Conservation (phyloP, 2,888 invertebrate species). For the Gymnocheta viridis region DNA sequence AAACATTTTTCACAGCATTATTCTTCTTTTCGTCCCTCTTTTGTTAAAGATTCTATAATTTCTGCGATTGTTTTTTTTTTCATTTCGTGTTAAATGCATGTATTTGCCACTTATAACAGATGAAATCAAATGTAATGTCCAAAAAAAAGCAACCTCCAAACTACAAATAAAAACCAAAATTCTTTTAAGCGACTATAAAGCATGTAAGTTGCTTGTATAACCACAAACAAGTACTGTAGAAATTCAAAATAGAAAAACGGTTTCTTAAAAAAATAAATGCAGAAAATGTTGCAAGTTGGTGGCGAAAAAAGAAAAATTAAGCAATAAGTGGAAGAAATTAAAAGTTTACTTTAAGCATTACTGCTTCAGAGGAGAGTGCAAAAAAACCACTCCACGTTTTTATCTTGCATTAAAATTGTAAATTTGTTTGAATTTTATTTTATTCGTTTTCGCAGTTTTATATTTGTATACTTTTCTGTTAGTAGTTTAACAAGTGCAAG, state of each 20-base stretch:
- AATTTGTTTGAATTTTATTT: slow-evolving; percentile 53
- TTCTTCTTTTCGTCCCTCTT: background rate
- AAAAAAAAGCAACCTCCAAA: slow-evolving; percentile 38
- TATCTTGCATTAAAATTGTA: slow-evolving; percentile 55
- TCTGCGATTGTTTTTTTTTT: background rate
- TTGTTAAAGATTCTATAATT: slow-evolving; percentile 34
- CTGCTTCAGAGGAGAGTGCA: slow-evolving; percentile 1
- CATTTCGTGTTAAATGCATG: slow-evolving; percentile 18
- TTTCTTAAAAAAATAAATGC: background rate
- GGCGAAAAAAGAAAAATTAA: slow-evolving; percentile 57
- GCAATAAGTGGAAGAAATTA: slow-evolving; percentile 68
- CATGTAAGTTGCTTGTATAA: slow-evolving; percentile 12
- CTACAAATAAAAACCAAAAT: slow-evolving; percentile 34
- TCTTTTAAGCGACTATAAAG: slow-evolving; percentile 34
- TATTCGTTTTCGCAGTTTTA: slow-evolving; percentile 11
- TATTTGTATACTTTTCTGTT: slow-evolving; percentile 3
- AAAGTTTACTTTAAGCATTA: slow-evolving; percentile 68
- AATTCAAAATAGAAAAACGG: slow-evolving; percentile 40
- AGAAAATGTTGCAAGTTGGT: slow-evolving; percentile 1
- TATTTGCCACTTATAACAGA: slow-evolving; percentile 43
- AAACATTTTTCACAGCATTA: slow-evolving; percentile 59
- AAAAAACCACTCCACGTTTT: slow-evolving; percentile 28
- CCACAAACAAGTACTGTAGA: slow-evolving; percentile 20
- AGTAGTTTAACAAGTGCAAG: slow-evolving; percentile 48
- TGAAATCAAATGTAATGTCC: slow-evolving; percentile 63